A percentile compares a stretch with the other conserved stretches of the same genome.
phyloP scores from a whole-genome alignment of 1,140 invertebrate species.

The Euborellia annulipes region DNA sequence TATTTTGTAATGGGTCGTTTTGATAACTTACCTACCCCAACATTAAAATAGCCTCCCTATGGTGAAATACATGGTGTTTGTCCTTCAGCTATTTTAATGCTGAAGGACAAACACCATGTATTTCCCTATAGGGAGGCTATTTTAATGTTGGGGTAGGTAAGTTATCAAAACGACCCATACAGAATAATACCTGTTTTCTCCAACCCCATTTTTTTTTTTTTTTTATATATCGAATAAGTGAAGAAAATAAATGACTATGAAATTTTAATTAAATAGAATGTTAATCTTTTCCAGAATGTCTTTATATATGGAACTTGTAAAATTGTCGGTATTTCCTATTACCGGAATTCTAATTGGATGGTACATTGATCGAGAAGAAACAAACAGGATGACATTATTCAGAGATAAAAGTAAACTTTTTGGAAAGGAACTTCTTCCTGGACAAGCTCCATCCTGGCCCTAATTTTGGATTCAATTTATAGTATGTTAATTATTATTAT shows the following conservation, averaged over 20 bases:
- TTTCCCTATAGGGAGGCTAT: no score
- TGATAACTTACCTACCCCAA: no score
- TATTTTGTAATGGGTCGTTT: not conserved
- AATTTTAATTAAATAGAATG: slow-evolving; percentile 2
- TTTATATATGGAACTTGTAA: slow-evolving; percentile 21
- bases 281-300: slow-evolving; percentile 12
- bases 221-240: no score
- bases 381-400: slow-evolving; percentile 46
- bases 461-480: slow-evolving; percentile 16
- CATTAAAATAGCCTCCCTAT: no score
- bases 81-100: no score
- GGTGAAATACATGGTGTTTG: no score
- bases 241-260: no score
- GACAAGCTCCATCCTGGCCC: slow-evolving; percentile 54
- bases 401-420: slow-evolving; percentile 62
- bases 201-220: not conserved
- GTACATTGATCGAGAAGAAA: slow-evolving; percentile 47
- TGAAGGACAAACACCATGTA: no score
- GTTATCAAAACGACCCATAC: no score
- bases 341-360: slow-evolving; percentile 39
- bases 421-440: slow-evolving; percentile 42
- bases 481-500: slow-evolving; percentile 7
- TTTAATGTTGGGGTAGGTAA: no score
- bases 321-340: slow-evolving; percentile 32
- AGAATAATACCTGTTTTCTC: not conserved